phyloP scores from a whole-genome alignment of 2,797 vertebrate species.

The Danio tinwini region DNA sequence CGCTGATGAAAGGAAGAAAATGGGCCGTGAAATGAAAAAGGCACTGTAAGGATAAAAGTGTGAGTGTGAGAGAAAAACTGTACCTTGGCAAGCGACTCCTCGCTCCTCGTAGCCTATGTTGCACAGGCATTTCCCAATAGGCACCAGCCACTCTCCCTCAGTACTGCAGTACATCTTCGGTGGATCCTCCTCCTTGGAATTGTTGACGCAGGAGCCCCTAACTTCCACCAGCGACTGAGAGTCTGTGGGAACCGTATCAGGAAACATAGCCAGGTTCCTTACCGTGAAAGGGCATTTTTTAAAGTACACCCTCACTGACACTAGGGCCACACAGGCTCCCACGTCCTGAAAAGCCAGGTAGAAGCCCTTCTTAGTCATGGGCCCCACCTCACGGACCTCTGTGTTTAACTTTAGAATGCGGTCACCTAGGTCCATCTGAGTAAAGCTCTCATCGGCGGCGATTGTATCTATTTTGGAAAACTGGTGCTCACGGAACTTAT shows the following conservation, averaged over 20 bases:
- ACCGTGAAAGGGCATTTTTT: conserved; percentile 96
- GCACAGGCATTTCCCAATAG: conserved; percentile 96
- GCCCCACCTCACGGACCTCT: conserved; percentile 95
- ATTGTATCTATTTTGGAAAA: conserved; percentile 98
- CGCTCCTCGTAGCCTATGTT: conserved; percentile 91
- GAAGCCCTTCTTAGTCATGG: conserved; percentile 92
- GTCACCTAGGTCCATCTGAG: conserved; percentile 97
- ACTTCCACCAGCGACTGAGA: conserved; percentile 97
- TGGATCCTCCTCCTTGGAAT: conserved; percentile 94
- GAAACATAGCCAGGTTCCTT: conserved; percentile 95
- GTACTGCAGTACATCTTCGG: conserved; percentile 99
- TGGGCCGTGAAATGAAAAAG: conserved; percentile 59
- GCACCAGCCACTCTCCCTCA: conserved; percentile 98
- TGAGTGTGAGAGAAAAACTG: conserved; percentile 58
- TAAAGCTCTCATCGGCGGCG: conserved; percentile 97
- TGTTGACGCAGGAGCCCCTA: conserved; percentile 93
- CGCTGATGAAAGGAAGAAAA: conserved; percentile 57
- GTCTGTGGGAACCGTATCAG: conserved; percentile 96
- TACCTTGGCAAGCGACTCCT: conserved; percentile 95
- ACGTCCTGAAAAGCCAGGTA: conserved; percentile 98
- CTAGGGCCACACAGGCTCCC: conserved; percentile 95
- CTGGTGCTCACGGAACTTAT: conserved; percentile 93
- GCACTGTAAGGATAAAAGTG: conserved; percentile 45
- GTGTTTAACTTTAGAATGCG: conserved; percentile 98
- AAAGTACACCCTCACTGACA: conserved; percentile 96